Conservation (phyloP, 2,113 vertebrate genomes). For the Dryoscopus gambensis region DNA sequence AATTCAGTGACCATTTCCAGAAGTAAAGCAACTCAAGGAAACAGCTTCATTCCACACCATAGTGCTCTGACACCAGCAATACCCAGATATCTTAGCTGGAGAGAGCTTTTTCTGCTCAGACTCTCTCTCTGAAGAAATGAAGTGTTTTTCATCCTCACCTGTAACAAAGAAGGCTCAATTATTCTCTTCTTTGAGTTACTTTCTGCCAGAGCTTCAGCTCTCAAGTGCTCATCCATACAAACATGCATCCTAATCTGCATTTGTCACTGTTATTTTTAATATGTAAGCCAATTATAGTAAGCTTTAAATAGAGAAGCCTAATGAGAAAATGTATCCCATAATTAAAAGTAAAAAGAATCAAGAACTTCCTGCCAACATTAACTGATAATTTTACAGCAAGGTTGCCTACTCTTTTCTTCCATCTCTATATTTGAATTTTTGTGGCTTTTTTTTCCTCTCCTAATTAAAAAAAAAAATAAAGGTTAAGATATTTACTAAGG, state of each 20-base stretch:
- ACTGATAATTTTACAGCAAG: slow-evolving; percentile 36
- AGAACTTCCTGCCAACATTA: slow-evolving; percentile 61
- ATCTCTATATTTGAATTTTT: slow-evolving; percentile 18
- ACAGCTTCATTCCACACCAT: background rate
- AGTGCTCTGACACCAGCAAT: background rate
- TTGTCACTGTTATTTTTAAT: slow-evolving; percentile 57
- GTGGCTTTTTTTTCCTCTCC: background rate
- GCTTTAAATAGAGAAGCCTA: slow-evolving; percentile 65
- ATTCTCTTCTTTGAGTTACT: background rate
- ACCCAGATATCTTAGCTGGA: background rate
- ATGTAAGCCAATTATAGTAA: slow-evolving; percentile 52
- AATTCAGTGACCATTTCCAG: background rate
- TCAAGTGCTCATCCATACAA: slow-evolving; percentile 36
- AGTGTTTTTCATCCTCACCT: background rate
- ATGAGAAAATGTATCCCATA: slow-evolving; percentile 70
- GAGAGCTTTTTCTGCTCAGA: background rate
- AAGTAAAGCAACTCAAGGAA: background rate
- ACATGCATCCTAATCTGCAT: slow-evolving; percentile 14
- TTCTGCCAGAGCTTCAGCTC: background rate
- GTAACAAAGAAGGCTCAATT: background rate
- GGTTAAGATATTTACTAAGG: background rate
- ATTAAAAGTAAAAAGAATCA: slow-evolving; percentile 59
- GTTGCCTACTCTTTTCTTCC: background rate
- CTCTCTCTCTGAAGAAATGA: background rate
- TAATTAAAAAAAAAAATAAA: background rate